Evolutionary conservation across 2,888 invertebrate genomes (phyloP).

Genomic region (Nephrotoma appendiculata): DNA sequence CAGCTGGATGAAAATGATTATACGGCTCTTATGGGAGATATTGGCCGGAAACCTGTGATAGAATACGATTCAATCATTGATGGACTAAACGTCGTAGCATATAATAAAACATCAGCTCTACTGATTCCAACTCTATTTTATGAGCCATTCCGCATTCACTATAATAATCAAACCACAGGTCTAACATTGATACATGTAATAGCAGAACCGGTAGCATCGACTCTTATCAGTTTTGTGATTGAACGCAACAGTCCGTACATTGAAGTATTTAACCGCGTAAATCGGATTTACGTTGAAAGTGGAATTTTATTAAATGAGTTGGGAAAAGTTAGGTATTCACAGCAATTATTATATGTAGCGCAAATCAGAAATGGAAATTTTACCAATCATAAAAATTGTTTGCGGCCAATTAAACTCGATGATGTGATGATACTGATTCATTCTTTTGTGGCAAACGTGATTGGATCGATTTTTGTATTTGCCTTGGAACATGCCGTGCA

Average conservation of each 20-base stretch:
- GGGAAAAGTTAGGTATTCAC: neutral
- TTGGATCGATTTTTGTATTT: neutral
- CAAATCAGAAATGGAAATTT: neutral
- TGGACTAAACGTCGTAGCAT: neutral
- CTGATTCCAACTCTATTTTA: neutral
- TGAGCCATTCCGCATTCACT: neutral
- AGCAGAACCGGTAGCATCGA: neutral
- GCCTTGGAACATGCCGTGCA: neutral
- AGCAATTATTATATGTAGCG: neutral
- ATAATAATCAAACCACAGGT: neutral
- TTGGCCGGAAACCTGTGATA: neutral
- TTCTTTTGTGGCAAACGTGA: neutral
- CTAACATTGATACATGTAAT: neutral
- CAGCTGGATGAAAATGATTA: neutral
- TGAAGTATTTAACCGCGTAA: neutral
- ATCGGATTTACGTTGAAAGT: neutral
- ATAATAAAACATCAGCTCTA: neutral
- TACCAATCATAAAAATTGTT: neutral
- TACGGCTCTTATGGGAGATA: neutral
- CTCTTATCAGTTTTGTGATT: neutral
- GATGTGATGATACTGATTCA: neutral
- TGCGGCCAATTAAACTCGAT: neutral
- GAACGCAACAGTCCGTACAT: neutral
- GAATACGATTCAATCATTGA: neutral
- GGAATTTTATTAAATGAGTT: neutral